Evolutionary conservation across 2,888 invertebrate genomes (phyloP).

Genomic region (Drosophila meridiana): DNA sequence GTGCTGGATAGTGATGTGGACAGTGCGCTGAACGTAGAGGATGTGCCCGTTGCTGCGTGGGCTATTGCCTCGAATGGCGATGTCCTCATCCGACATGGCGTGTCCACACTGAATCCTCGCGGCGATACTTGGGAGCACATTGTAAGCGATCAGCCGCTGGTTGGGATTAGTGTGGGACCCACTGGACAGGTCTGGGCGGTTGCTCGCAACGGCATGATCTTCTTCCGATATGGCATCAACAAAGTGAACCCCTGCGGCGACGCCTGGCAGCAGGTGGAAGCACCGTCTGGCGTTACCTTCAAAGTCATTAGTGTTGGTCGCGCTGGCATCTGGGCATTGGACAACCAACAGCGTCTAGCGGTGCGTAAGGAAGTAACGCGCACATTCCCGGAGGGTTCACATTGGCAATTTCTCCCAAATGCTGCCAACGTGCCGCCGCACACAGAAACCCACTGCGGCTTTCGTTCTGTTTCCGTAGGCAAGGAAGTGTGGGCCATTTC

Average conservation of each 20-base stretch:
- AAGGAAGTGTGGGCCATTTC: constrained; percentile 92
- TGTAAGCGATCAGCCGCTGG: constrained; percentile 91
- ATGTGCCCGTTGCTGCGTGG: constrained; percentile 89
- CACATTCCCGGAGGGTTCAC: constrained; percentile 92
- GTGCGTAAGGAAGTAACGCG: constrained; percentile 91
- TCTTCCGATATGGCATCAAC: constrained; percentile 91
- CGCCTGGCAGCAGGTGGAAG: constrained; percentile 93
- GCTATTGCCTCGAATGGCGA: constrained; percentile 95
- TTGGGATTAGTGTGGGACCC: constrained; percentile 89
- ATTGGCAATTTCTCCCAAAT: constrained; percentile 90
- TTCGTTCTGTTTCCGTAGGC: constrained; percentile 90
- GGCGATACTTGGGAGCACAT: constrained; percentile 87
- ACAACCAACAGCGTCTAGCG: constrained; percentile 90
- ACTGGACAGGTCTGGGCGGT: constrained; percentile 92
- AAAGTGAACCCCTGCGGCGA: constrained; percentile 87
- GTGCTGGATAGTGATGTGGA: constrained; percentile 86
- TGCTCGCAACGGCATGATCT: constrained; percentile 93
- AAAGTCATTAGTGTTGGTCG: constrained; percentile 91
- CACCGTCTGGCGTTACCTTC: constrained; percentile 88
- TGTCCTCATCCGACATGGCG: constrained; percentile 92
- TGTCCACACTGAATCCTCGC: constrained; percentile 89
- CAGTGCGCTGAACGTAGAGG: constrained; percentile 67
- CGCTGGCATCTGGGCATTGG: constrained; percentile 92
- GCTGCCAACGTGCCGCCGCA: constrained; percentile 87
- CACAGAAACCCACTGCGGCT: constrained; percentile 86